Percentiles rank a stretch among this genome's conserved stretches.
Evolutionary conservation across 2,888 invertebrate genomes (phyloP).

Genomic region (Oscheius sp.): DNA sequence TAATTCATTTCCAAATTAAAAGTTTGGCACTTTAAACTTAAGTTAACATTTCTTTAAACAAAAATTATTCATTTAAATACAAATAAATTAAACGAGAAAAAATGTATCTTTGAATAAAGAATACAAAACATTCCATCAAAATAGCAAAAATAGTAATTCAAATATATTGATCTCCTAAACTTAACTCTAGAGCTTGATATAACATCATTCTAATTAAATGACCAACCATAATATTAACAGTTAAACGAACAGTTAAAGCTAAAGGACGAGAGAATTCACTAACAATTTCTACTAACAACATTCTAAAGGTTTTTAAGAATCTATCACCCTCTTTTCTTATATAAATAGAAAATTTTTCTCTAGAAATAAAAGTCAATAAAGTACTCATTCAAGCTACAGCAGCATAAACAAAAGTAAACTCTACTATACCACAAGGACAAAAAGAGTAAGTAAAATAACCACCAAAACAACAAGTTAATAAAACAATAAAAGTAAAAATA

Average conservation of each 20-base stretch:
- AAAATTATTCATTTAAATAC: slow-evolving; percentile 61
- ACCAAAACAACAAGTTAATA: slow-evolving; percentile 73
- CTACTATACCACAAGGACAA: slow-evolving; percentile 64
- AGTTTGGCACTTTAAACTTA: slow-evolving; percentile 62
- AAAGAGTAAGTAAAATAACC: slow-evolving; percentile 70
- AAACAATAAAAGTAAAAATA: slow-evolving; percentile 70
- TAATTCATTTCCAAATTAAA: slow-evolving; percentile 65
- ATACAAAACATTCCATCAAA: slow-evolving; percentile 67
- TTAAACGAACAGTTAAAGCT: slow-evolving; percentile 64
- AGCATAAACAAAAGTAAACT: slow-evolving; percentile 77
- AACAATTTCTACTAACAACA: slow-evolving; percentile 61
- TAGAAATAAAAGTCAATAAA: slow-evolving; percentile 60
- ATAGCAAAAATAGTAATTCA: slow-evolving; percentile 59
- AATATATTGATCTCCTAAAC: slow-evolving; percentile 57
- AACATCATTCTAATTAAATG: slow-evolving; percentile 61
- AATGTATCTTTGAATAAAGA: slow-evolving; percentile 65
- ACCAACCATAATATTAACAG: slow-evolving; percentile 65
- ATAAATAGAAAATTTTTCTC: slow-evolving; percentile 61
- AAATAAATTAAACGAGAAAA: slow-evolving; percentile 63
- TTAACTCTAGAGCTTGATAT: slow-evolving; percentile 56
- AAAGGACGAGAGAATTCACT: slow-evolving; percentile 66
- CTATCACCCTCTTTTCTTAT: slow-evolving; percentile 59
- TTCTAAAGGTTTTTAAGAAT: slow-evolving; percentile 60
- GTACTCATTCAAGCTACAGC: slow-evolving; percentile 59
- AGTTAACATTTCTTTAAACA: slow-evolving; percentile 53